These are phyloP conservation scores for Rhabdophis nuchalis DNA, from an alignment of 2,797 vertebrate species.

Conservation along the genomic window DNA sequence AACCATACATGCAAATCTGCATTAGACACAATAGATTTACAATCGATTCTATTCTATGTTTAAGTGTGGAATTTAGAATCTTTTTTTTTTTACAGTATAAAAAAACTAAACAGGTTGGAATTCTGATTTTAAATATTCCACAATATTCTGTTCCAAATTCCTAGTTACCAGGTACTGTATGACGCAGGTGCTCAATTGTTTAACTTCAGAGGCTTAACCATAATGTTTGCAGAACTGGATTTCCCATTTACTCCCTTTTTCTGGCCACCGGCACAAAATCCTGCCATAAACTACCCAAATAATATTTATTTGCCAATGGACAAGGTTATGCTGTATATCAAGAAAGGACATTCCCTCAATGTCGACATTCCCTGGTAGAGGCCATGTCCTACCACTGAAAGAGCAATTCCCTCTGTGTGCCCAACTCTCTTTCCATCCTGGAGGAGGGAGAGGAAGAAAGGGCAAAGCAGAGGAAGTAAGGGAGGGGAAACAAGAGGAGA, in stretches of 20 bases:
- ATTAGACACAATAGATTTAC: constrained; percentile 69
- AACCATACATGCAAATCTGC: constrained; percentile 71
- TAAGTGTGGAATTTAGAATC: constrained; percentile 68
- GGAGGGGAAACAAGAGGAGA: too few species aligned
- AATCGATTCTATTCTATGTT: constrained; percentile 69
- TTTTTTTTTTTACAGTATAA: constrained; percentile 58
- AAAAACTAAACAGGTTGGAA: constrained; percentile 57
- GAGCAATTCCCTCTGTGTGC: too few species aligned
- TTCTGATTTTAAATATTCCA: constrained; percentile 60
- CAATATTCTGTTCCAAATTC: constrained; percentile 56
- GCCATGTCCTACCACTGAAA: too few species aligned
- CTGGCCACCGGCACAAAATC: constrained; percentile 60
- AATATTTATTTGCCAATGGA: constrained; percentile 61
- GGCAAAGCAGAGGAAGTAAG: too few species aligned
- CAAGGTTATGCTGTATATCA: constrained; percentile 59
- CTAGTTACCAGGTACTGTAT: constrained; percentile 66
- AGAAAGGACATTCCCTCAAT: constrained; percentile 61
- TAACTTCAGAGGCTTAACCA: constrained; percentile 42
- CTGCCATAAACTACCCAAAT: constrained; percentile 55
- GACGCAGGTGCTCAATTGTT: constrained; percentile 33
- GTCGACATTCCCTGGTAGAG: neutral
- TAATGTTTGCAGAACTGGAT: constrained; percentile 39
- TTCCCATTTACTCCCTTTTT: constrained; percentile 28
- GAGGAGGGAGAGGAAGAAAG: too few species aligned
- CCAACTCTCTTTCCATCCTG: neutral